These are phyloP conservation scores for Bathynomus jamesi DNA, from an alignment of 1,140 invertebrate species.

Conservation along the genomic window DNA sequence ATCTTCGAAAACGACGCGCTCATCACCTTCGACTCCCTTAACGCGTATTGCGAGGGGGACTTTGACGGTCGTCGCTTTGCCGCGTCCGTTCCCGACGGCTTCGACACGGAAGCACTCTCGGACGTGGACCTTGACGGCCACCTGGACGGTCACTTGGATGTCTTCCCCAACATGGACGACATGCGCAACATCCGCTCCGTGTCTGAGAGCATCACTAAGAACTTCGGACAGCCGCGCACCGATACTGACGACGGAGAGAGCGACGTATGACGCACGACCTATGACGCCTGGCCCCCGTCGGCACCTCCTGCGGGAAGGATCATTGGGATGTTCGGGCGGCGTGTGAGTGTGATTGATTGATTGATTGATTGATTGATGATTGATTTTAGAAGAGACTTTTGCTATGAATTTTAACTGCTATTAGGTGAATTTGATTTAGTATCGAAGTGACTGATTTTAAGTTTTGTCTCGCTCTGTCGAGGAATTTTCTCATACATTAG, in stretches of 20 bases:
- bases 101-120: slow-evolving; percentile 43
- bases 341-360: background rate
- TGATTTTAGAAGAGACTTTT: background rate
- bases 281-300: background rate
- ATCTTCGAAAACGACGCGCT: slow-evolving; percentile 65
- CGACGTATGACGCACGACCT: slow-evolving; percentile 31
- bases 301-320: background rate
- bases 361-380: background rate
- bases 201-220: slow-evolving; percentile 63
- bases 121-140: slow-evolving; percentile 44
- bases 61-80: slow-evolving; percentile 39
- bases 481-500: background rate
- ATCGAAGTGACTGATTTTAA: no score
- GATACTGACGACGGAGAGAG: slow-evolving; percentile 37
- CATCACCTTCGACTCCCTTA: slow-evolving; percentile 65
- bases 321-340: background rate
- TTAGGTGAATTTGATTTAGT: no score
- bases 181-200: slow-evolving; percentile 64
- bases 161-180: background rate
- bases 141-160: slow-evolving; percentile 1
- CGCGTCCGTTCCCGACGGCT: slow-evolving; percentile 44
- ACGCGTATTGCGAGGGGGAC: slow-evolving; percentile 74
- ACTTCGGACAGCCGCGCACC: slow-evolving; percentile 57
- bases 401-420: background rate
- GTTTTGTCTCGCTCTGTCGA: background rate